Evolutionary conservation across 92 coral and sea anemone genomes (phyloP).

Genomic region (Anthopleura xanthogrammica): DNA sequence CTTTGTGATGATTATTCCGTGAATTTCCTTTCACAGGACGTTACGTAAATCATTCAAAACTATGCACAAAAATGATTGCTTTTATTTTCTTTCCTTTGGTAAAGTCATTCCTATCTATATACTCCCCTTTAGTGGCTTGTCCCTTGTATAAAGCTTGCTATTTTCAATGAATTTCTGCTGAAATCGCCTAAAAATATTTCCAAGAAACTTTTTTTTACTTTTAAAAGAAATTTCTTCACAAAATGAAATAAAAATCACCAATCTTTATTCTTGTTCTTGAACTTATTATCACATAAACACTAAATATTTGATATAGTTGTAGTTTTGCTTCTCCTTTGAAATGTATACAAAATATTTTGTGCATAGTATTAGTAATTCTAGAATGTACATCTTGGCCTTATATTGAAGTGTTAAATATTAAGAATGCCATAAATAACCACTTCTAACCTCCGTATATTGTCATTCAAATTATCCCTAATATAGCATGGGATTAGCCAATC

Average conservation of each 20-base stretch:
- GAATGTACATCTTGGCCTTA: background rate
- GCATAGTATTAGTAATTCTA: background rate
- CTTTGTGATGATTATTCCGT: constrained; percentile 5
- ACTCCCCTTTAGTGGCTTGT: too few species aligned
- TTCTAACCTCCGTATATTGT: background rate
- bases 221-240: background rate
- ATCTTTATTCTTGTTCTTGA: background rate
- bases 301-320: background rate
- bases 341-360: background rate
- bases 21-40: constrained; percentile 20
- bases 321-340: too few species aligned
- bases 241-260: background rate
- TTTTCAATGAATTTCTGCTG: too few species aligned
- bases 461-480: constrained; percentile 24
- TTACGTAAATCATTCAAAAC: constrained; percentile 2
- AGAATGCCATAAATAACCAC: constrained; percentile 22
- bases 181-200: too few species aligned
- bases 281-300: background rate
- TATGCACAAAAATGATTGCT: background rate
- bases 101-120: background rate
- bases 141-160: too few species aligned
- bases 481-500: constrained; percentile 18
- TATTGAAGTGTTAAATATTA: constrained; percentile 20
- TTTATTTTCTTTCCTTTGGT: background rate
- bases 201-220: background rate